A percentile compares a stretch with the other conserved stretches of the same genome.
Conservation (phyloP, 2,888 invertebrate species). For the Brachynemurus nebulosus region DNA sequence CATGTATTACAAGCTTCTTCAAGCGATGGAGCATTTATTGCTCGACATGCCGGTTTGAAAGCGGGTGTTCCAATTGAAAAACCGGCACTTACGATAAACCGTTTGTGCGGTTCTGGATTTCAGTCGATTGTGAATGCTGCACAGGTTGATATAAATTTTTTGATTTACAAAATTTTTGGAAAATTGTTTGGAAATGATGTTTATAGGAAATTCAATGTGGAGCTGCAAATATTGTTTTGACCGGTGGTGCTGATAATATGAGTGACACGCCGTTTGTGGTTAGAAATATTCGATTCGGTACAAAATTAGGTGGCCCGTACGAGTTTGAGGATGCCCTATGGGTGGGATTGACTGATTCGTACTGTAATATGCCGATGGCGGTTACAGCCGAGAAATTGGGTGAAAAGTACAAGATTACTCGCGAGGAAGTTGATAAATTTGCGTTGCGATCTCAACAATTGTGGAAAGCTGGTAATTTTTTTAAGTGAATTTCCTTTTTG, state of each 20-base stretch:
- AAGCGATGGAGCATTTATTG: slow-evolving; percentile 69
- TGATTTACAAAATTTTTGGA: too few species aligned
- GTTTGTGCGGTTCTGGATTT: slow-evolving; percentile 96
- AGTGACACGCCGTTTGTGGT: slow-evolving; percentile 80
- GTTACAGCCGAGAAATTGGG: slow-evolving; percentile 90
- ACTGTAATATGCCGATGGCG: slow-evolving; percentile 90
- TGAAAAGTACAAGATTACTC: slow-evolving; percentile 64
- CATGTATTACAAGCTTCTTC: slow-evolving; percentile 71
- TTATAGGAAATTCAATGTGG: slow-evolving; percentile 72
- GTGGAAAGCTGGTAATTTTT: slow-evolving; percentile 86
- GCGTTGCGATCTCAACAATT: slow-evolving; percentile 70
- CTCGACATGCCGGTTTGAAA: slow-evolving; percentile 77
- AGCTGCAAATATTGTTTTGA: slow-evolving; percentile 69
- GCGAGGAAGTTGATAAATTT: slow-evolving; percentile 75
- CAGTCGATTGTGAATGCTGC: slow-evolving; percentile 84
- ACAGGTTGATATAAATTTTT: slow-evolving; percentile 45
- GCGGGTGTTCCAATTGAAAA: slow-evolving; percentile 72
- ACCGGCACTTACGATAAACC: slow-evolving; percentile 79
- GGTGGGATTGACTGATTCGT: slow-evolving; percentile 75
- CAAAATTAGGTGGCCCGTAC: slow-evolving; percentile 60
- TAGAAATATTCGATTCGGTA: slow-evolving; percentile 77
- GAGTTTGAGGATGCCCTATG: slow-evolving; percentile 82
- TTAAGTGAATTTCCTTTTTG: too few species aligned
- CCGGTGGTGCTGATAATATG: slow-evolving; percentile 95
- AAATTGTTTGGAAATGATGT: too few species aligned